These are phyloP conservation scores for Antechinus flavipes DNA, from an alignment of 2,113 vertebrate genomes.

Conservation along the genomic window DNA sequence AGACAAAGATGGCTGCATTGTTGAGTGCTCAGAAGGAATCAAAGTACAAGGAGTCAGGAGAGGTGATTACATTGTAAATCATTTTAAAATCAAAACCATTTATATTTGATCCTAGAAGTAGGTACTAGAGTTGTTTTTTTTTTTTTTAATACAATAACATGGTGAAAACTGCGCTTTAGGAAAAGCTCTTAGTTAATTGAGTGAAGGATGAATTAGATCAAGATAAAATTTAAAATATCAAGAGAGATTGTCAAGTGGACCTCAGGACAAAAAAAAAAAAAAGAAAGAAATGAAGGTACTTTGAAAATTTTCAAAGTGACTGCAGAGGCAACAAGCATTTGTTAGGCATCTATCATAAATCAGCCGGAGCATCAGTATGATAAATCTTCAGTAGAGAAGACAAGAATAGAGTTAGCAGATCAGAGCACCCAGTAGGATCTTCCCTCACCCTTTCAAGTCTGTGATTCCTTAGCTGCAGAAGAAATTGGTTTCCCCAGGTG, in stretches of 20 bases:
- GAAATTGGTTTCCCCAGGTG: not conserved
- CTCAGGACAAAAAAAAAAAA: not conserved
- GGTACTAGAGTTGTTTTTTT: not conserved
- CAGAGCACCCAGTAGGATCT: not conserved
- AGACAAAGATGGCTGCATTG: not conserved
- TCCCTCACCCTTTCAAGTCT: not conserved
- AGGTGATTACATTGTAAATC: not conserved
- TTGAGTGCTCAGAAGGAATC: not conserved
- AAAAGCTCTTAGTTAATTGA: not conserved
- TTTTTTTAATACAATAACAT: not conserved
- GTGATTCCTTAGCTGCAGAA: not conserved
- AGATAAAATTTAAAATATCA: not conserved
- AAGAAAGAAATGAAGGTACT: not conserved
- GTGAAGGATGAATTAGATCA: not conserved
- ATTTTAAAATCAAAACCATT: not conserved
- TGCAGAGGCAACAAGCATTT: not conserved
- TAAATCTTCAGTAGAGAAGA: not conserved
- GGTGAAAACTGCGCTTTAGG: not conserved
- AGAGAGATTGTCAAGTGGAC: not conserved
- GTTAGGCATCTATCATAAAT: not conserved
- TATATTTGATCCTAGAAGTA: not conserved
- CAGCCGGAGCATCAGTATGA: not conserved
- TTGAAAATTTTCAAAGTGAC: not conserved
- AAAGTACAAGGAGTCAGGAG: not conserved
- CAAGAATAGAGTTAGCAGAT: not conserved